Base-by-base conservation (phyloP, 2,888 invertebrate species). In the Thera obeliscata region DNA sequence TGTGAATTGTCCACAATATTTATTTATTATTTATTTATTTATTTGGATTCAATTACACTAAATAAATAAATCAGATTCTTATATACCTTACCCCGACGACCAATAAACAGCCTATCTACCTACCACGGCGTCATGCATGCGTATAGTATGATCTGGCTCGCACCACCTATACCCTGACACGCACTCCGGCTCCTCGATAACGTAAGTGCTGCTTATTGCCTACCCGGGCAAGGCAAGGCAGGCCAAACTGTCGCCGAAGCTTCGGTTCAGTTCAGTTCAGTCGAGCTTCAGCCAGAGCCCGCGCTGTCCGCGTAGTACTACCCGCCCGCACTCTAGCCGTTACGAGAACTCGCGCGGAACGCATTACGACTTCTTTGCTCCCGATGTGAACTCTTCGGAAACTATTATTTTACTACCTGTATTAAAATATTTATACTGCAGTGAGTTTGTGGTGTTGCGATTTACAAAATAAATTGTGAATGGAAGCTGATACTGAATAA, bases 311-410 rank as follows among this genome's bases (percentile, higher is more conserved):
- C 65, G 50, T 43, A 3, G 57, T 59, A 12, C 43, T 8, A 3
- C 52, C 33, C 52, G 22, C 12, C 4, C 12, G 49, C 33, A 33
- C 33, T 52, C 33, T 33, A 64, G 74, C 70, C 67, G 64, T 74
- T 56, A 65, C 65, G 64, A 67, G 66, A 76, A 73, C 76, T 79
- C 81, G 75, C 79, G 81, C 82, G 78, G 74, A 78, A 77, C 82
- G 75, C 74, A 75, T 60, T 66, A 64, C 50, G 60, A 74, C 72
- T 71, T 36, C 70, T 74, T 41, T 74, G 76, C 73, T 80, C 73
- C 72, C 74, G 77, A 76, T 77, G 77, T 77, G 78, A 71, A 74
- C 70, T 68, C 74, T 71, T 76, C 64, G 56, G 70, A 74, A 67
- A 67, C 64, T 67, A 66, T 72, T 64, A 64, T 54, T 67, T 65